Evolutionary conservation across 2,888 invertebrate genomes (phyloP), one percentile per base, ranked within the genome.

Genomic region (Cactoblastis cactorum): DNA sequence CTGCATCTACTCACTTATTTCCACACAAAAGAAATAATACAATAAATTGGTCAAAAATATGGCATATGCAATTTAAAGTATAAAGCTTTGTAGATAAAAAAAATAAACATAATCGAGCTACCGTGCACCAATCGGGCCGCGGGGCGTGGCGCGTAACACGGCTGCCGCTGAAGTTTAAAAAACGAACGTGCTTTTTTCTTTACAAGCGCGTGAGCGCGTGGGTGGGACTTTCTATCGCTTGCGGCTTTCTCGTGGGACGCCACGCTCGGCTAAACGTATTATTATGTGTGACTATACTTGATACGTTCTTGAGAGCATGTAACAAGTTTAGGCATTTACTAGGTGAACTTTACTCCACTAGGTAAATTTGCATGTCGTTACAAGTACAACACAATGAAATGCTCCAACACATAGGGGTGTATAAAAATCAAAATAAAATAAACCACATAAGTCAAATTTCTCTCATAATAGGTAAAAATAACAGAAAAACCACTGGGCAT

Each of bases 191-290:
- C 66, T 74, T 71, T 33, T 74, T 73, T 72, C 69, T 71, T 69
- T 67, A 63, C 63, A 54, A 60, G 57, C 50, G 55, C 59, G 66
- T 49, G 51, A 53, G 49, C 66, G 71, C 67, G 87, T 87, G 84
- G 87, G 89, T 80, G 86, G 83, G 80, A 86, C 87, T 87, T 86
- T 88, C 88, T 87, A 84, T 73, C 65, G 79, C 86, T 77, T 63
- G 74, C 71, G 77, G 84, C 75, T 73, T 77, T 77, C 76, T 80
- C 82, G 83, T 85, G 80, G 83, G 84, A 74, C 65, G 74, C 48
- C 22, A 24, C 38, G 28, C 28, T 28, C 37, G 34, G 22, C 47
- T 38, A 46, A 48, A 51, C 51, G 46, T 55, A 33, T 54, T 56
- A 53, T 58, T 55, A 58, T 54, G 54, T 54, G 51, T 35, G 54